phyloP scores from a whole-genome alignment of 2,888 invertebrate genomes.

The Leucoptera coffeella region DNA sequence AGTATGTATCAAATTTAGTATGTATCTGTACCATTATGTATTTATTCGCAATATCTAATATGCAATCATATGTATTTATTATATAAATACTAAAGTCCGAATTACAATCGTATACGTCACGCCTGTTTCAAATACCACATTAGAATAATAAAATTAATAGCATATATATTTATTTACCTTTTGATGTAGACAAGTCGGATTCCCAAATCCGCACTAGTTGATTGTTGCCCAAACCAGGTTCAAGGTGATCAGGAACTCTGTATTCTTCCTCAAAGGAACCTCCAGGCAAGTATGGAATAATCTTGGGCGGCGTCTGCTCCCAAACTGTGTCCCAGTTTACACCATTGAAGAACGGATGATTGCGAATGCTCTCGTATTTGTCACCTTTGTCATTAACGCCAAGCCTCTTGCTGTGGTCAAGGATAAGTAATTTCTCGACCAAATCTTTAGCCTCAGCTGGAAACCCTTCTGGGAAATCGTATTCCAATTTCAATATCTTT shows the following conservation, averaged over 20 bases:
- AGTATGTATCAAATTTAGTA: too few species aligned
- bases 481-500: constrained; percentile 86
- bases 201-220: constrained; percentile 74
- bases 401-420: constrained; percentile 73
- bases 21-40: too few species aligned
- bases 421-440: constrained; percentile 76
- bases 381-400: constrained; percentile 70
- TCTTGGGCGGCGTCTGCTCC: constrained; percentile 72
- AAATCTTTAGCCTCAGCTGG: constrained; percentile 80
- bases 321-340: constrained; percentile 78
- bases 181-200: constrained; percentile 56
- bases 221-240: constrained; percentile 82
- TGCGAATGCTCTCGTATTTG: constrained; percentile 73
- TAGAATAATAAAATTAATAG: neutral
- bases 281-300: constrained; percentile 77
- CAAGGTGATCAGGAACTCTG: constrained; percentile 68
- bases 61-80: too few species aligned
- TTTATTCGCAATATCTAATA: too few species aligned
- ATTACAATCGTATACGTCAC: too few species aligned
- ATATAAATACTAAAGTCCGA: too few species aligned
- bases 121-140: too few species aligned
- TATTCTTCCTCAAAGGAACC: constrained; percentile 62
- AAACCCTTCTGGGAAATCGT: constrained; percentile 90
- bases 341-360: constrained; percentile 80
- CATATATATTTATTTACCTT: constrained; percentile 18